phyloP scores from a whole-genome alignment of 1,140 invertebrate genomes.

The Orussus abietinus region DNA sequence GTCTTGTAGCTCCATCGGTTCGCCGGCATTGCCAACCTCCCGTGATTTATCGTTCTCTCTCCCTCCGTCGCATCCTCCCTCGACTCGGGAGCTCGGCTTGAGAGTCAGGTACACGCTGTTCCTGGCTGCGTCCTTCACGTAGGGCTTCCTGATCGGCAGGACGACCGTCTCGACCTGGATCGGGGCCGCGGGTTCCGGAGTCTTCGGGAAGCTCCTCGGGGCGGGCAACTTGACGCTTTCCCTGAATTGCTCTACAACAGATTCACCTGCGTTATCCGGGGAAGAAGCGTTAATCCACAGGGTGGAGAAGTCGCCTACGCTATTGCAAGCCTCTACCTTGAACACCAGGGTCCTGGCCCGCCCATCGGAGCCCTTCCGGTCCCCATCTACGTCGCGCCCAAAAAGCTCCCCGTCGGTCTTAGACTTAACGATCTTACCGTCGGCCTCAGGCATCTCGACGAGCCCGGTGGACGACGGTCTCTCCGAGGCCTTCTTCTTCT shows the following conservation, averaged over 20 bases:
- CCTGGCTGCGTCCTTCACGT: conserved; percentile 39
- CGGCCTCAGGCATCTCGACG: conserved; percentile 9
- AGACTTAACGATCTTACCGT: conserved; percentile 6
- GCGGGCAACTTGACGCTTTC: conserved; percentile 38
- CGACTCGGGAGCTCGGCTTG: conserved; percentile 25
- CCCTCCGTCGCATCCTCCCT: conserved; percentile 13
- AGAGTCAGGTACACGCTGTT: conserved; percentile 47
- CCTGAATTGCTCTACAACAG: conserved; percentile 32
- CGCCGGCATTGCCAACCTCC: conserved; percentile 4
- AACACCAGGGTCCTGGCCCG: conserved; percentile 18
- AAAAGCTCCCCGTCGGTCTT: conserved; percentile 9
- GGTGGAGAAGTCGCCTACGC: conserved; percentile 41
- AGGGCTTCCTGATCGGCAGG: conserved; percentile 36
- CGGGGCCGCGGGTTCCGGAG: background rate
- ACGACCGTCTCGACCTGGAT: conserved; percentile 28
- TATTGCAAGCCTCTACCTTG: conserved; percentile 44
- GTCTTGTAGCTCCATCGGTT: conserved; percentile 21
- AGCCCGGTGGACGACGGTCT: conserved; percentile 22
- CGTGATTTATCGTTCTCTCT: conserved; percentile 6
- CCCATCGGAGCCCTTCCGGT: background rate
- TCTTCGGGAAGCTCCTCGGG: conserved; percentile 19
- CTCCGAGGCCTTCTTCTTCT: conserved; percentile 28
- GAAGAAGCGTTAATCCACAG: conserved; percentile 24
- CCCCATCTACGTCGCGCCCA: background rate
- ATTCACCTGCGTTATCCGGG: background rate